Evolutionary conservation across 2,888 invertebrate genomes (phyloP).

Genomic region (Eurois occulta): DNA sequence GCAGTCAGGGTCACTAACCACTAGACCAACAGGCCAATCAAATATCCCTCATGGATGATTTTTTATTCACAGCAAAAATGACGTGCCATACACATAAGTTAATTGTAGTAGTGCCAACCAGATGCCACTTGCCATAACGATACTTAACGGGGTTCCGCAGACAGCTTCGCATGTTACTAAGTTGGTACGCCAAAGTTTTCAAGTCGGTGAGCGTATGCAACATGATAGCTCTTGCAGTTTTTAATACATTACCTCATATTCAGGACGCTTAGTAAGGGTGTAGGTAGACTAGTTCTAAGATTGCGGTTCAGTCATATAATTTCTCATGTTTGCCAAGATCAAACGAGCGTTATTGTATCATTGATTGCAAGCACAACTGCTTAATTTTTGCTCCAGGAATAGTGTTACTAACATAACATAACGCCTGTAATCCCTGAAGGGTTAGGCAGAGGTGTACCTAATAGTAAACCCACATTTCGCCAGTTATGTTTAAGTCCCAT

Average conservation of each 20-base stretch:
- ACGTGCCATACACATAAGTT: not conserved
- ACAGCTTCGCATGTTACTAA: conserved; percentile 38
- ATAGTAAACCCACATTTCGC: no score
- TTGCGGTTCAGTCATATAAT: no score
- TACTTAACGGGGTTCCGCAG: not conserved
- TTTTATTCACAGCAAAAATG: not conserved
- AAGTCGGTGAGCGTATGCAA: conserved; percentile 47
- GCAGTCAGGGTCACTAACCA: no score
- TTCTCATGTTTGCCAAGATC: no score
- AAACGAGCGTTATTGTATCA: no score
- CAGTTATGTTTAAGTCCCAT: no score
- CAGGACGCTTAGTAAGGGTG: not conserved
- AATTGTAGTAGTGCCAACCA: not conserved
- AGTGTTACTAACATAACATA: no score
- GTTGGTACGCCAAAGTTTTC: conserved; percentile 46
- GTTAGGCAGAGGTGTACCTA: no score
- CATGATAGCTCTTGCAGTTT: conserved; percentile 53
- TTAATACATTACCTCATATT: conserved; percentile 48
- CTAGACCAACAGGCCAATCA: no score
- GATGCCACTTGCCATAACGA: conserved; percentile 7
- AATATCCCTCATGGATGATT: not conserved
- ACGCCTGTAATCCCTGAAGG: no score
- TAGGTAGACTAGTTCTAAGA: not conserved
- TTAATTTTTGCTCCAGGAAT: no score
- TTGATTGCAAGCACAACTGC: no score